Percentiles rank a stretch among this genome's conserved stretches.
Evolutionary conservation across 1,140 invertebrate species (phyloP).

Genomic region (Temnothorax longispinosus): DNA sequence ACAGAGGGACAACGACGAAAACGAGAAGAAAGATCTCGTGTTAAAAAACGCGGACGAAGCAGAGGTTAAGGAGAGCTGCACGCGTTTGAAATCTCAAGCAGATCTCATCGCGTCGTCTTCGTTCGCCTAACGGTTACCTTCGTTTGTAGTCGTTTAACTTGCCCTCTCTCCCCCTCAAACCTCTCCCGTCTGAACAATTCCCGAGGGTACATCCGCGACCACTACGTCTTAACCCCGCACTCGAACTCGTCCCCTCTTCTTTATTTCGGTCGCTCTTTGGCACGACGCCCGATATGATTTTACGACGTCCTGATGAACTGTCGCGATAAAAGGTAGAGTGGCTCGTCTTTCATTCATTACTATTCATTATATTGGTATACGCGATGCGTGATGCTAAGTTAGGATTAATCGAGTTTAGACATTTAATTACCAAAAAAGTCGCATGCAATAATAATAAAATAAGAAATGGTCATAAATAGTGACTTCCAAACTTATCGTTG

Average conservation of each 20-base stretch:
- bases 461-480: background rate
- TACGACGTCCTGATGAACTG: slow-evolving; percentile 19
- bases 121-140: slow-evolving; percentile 54
- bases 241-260: slow-evolving; percentile 19
- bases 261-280: slow-evolving; percentile 35
- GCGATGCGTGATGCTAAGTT: background rate
- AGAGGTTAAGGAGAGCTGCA: slow-evolving; percentile 81
- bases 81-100: slow-evolving; percentile 84
- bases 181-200: slow-evolving; percentile 18
- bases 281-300: slow-evolving; percentile 61
- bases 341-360: slow-evolving; percentile 45
- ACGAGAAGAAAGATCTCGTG: slow-evolving; percentile 67
- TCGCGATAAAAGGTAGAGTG: slow-evolving; percentile 27
- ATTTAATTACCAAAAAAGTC: background rate
- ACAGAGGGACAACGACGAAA: slow-evolving; percentile 45
- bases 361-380: slow-evolving; percentile 47
- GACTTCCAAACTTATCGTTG: background rate
- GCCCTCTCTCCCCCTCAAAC: background rate
- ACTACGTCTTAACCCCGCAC: slow-evolving; percentile 46
- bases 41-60: slow-evolving; percentile 84
- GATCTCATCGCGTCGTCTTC: slow-evolving; percentile 56
- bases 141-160: slow-evolving; percentile 25
- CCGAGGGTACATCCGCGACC: slow-evolving; percentile 23
- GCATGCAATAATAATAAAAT: too few relatives aligned
- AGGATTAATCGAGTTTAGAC: background rate